Evolutionary conservation across 2,888 invertebrate genomes (phyloP), one percentile per base, ranked within the genome.

Genomic region (Cheilosia pagana): DNA sequence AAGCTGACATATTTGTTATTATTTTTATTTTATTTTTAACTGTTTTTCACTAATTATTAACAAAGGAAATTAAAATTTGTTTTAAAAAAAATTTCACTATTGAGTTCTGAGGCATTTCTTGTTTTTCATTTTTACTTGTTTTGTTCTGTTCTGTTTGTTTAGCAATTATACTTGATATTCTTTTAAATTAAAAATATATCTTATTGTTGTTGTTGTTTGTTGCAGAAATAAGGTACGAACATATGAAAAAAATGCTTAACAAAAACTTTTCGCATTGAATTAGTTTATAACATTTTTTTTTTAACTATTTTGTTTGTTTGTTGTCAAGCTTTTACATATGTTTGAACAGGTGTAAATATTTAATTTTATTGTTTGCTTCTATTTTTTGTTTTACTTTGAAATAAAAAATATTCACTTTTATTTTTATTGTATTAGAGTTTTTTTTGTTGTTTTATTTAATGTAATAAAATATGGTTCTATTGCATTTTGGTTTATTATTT

Each of bases 401-500:
- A 81, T 77, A 82, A 75, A 81, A 70, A 79, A 68, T 72, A 77
- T 74, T 75, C 57, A 75, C 53, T 70, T 72, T 81, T 63, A 43
- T 68, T 86, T 71, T 71, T 71, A 70, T 65, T 71, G 57, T 76
- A 62, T 81, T 57, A 39, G 25, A 53, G n/a, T 65, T 70, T 67
- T 63, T 1, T 81, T 71, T 65, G 4, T 39, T 45, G 7, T 45
- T 68, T 75, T 48, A 72, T 81, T 78, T 60, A 75, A 35, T 86
- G 75, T 86, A 86, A 81, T 86, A 86, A 86, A 86, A 86, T 86
- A 86, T 77, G 86, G 86, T 86, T 86, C 86, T 86, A 86, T 86
- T 86, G 86, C 86, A 86, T 86, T 70, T 86, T 76, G 81, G 81
- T 85, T 86, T 88, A 75, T 87, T 86, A 81, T 86, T 81, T 86